A percentile compares a stretch with the other conserved stretches of the same genome.
These are phyloP conservation scores for Trichogramma evanescens DNA, from an alignment of 2,888 invertebrate species.

Conservation along the genomic window DNA sequence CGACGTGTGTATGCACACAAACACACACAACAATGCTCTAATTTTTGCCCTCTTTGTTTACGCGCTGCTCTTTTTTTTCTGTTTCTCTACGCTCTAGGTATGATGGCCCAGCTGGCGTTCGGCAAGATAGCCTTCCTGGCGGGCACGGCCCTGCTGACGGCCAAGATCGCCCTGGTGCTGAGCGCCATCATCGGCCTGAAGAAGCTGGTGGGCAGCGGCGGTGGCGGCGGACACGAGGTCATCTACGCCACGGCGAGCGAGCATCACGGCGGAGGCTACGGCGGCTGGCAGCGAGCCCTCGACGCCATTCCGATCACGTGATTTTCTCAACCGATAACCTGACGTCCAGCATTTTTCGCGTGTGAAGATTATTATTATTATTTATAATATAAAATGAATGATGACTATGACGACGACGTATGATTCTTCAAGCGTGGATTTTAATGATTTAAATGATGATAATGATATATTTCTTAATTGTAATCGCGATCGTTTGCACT, in stretches of 20 bases:
- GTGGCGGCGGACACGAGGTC: conserved; percentile 51
- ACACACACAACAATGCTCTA: no score
- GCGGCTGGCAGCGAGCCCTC: conserved; percentile 43
- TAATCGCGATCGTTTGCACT: no score
- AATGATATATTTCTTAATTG: no score
- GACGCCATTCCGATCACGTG: conserved; percentile 37
- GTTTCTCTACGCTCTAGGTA: conserved; percentile 38
- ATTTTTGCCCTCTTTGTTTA: background rate
- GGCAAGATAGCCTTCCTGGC: conserved; percentile 63
- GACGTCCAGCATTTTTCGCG: conserved; percentile 5
- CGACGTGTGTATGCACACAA: no score
- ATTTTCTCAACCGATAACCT: conserved; percentile 10
- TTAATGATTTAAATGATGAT: no score
- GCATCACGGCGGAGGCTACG: conserved; percentile 42
- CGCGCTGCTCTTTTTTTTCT: background rate
- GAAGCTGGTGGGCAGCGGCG: conserved; percentile 51
- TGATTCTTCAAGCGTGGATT: no score
- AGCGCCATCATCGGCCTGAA: conserved; percentile 60
- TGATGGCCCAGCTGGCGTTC: conserved; percentile 61
- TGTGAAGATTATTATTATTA: background rate
- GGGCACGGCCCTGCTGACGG: conserved; percentile 60
- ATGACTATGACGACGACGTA: no score
- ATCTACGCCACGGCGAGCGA: conserved; percentile 52
- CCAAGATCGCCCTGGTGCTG: conserved; percentile 59
- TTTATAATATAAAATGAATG: no score